Base-by-base conservation (phyloP, 2,113 vertebrate species). In the Nothocercus nigrocapillus region DNA sequence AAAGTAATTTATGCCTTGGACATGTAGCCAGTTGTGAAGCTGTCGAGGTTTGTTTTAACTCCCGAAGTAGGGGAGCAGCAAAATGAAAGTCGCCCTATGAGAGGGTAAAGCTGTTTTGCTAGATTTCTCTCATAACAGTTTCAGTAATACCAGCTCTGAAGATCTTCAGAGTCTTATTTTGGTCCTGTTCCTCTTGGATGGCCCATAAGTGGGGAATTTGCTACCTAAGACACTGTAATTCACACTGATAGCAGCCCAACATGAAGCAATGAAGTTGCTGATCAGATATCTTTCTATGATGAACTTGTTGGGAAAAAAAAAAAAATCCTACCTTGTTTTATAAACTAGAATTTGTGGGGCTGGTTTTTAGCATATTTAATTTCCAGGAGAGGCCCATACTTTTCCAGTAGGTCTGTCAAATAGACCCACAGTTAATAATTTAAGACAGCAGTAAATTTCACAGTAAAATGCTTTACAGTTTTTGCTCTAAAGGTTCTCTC, bases 61-160 rank as follows among this genome's bases (percentile, higher is more conserved):
- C 36, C 42, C 1, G 3, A 54, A 58, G 59, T 40, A 25, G 64
- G 72, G 59, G 44, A 91, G 63, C 75, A 91, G 61, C 67, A 78
- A 42, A 56, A 49, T 1, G 4, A 62, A 70, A 2, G 0, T 53
- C 84, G 32, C 72, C 64, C 42, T 70, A 2, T 0, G 0, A 27
- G 68, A 1, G 0, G 4, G 38, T n/a, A 44, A 56, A 44, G 40
- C 30, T 75, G 30, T 45, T 38, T 25, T 42, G 36, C 42, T 22
- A 44, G 7, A 19, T 22, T 75, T 21, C 28, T 42, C 7, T 40
- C 54, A 27, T 75, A 44, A 18, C 32, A 17, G 30, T 58, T 44
- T 75, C 54, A 75, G 36, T 58, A 42, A 44, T n/a, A 28, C 18
- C 22, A 18, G 9, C 54, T 58, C 54, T 25, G 40, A 32, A 42